Base-by-base conservation (phyloP, 2,797 vertebrate species). In the Spheniscus humboldti region DNA sequence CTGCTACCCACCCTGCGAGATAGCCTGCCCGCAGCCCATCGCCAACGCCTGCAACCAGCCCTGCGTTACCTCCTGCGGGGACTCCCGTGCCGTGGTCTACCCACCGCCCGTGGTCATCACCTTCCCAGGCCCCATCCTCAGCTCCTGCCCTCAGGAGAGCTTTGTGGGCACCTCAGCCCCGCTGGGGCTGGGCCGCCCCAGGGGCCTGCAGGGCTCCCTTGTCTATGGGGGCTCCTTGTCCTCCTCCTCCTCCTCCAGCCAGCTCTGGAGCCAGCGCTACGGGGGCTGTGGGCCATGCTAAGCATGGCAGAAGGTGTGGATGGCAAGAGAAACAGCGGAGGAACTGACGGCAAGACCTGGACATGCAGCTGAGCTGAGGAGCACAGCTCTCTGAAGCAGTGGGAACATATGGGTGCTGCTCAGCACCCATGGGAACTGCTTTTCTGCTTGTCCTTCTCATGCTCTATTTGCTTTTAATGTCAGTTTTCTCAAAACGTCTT, bases 91-190 rank as follows among this genome's bases (percentile, higher is more conserved):
- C 0, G 16, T 95, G 7, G 5, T 96, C 10, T 50, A 75, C 14
- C 91, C 96, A 0, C 94, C 96, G 0, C 94, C 94, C 0, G 92
- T 96, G 78, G 20, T 90, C 79, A 23, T 95, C 86, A 92, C 88
- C 71, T 94, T 94, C 88, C 96, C 96, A 0, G 92, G 94, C 15
- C 94, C 96, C 75, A 90, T 93, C 91, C 94, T 94, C 71, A 95
- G 94, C 78, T 82, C 96, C 86, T 95, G 96, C 28, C 94, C 96
- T 0, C 92, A 96, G 79, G 92, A 95, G 55, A 95, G 96, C 81
- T 0, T 50, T 0, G 95, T 96, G 86, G 94, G 92, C 6, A 22
- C 4, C 22, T 41, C 91, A 0, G 0, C 27, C 22, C 95, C 95
- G 0, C 0, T 4, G 47, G 86, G 52, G 11, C 7, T 4, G 7